Conservation (phyloP, 1,140 invertebrate species). For the Leptinotarsa undecemlineata region DNA sequence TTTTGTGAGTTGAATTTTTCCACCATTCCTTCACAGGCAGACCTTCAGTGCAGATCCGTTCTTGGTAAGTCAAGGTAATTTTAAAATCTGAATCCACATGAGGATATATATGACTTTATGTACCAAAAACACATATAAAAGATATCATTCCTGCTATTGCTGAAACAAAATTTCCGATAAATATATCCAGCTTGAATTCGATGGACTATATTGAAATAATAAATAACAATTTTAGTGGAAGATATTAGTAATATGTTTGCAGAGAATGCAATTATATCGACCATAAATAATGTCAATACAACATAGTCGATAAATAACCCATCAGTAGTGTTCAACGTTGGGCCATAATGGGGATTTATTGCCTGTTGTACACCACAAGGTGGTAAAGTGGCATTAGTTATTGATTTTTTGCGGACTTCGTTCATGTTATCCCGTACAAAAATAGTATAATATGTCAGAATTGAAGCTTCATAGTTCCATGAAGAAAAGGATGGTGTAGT, state of each 20-base stretch:
- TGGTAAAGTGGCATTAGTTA: neutral
- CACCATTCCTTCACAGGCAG: too few relatives aligned
- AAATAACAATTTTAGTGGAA: conserved; percentile 10
- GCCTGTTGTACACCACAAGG: conserved; percentile 5
- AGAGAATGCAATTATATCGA: conserved; percentile 3
- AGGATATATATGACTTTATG: neutral
- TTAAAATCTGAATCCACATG: too few relatives aligned
- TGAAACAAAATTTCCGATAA: neutral
- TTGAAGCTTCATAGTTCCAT: too few relatives aligned
- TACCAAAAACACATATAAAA: neutral
- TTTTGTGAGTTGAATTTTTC: too few relatives aligned
- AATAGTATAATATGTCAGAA: too few relatives aligned
- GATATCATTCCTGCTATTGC: neutral
- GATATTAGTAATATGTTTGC: conserved; percentile 11
- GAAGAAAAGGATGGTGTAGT: too few relatives aligned
- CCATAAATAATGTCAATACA: conserved; percentile 16
- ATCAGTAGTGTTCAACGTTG: conserved; percentile 16
- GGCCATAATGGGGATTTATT: conserved; percentile 11
- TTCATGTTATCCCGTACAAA: neutral
- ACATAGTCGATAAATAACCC: conserved; percentile 16
- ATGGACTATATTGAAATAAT: neutral
- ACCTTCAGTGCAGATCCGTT: too few relatives aligned
- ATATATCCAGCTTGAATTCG: neutral
- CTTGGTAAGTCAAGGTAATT: too few relatives aligned
- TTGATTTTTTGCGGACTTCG: neutral